phyloP scores from a whole-genome alignment of 2,113 vertebrate species.

The Anguilla japonica region DNA sequence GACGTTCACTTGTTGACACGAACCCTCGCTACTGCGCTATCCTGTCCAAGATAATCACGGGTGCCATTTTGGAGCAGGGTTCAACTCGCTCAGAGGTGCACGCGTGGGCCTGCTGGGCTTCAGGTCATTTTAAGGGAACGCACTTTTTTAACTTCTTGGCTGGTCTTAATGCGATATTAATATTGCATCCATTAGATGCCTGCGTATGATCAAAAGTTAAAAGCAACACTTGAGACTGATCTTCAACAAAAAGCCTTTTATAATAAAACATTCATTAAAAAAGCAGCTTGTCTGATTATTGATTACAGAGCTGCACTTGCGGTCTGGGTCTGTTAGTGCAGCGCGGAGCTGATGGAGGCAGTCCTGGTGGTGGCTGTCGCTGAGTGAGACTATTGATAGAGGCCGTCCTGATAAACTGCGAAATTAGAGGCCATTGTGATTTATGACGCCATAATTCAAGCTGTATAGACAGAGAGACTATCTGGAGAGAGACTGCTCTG shows the following conservation, averaged over 20 bases:
- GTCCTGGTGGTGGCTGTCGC: not conserved
- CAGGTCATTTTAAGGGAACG: not conserved
- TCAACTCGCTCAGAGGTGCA: not conserved
- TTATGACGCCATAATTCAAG: not conserved
- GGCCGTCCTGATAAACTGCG: not conserved
- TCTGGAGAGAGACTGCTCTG: not conserved
- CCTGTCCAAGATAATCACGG: slow-evolving; percentile 50
- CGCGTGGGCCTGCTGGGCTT: not conserved
- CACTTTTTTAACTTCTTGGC: slow-evolving; percentile 2
- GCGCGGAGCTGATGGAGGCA: slow-evolving; percentile 38
- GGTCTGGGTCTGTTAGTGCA: slow-evolving; percentile 59
- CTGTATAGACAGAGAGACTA: not conserved
- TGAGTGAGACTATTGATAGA: not conserved
- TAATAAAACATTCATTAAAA: slow-evolving; percentile 79
- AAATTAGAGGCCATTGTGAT: no score
- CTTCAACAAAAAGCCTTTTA: slow-evolving; percentile 78
- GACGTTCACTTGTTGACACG: slow-evolving; percentile 23
- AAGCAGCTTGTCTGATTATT: slow-evolving; percentile 42
- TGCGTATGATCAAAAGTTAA: slow-evolving; percentile 73
- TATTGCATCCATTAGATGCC: not conserved
- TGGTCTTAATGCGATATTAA: not conserved
- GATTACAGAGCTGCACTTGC: slow-evolving; percentile 56
- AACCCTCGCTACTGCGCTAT: slow-evolving; percentile 28
- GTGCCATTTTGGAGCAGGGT: slow-evolving; percentile 39
- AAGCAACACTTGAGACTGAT: slow-evolving; percentile 73